These are phyloP conservation scores for Eudyptes chrysolophus DNA, from an alignment of 2,113 vertebrate species.

Conservation along the genomic window DNA sequence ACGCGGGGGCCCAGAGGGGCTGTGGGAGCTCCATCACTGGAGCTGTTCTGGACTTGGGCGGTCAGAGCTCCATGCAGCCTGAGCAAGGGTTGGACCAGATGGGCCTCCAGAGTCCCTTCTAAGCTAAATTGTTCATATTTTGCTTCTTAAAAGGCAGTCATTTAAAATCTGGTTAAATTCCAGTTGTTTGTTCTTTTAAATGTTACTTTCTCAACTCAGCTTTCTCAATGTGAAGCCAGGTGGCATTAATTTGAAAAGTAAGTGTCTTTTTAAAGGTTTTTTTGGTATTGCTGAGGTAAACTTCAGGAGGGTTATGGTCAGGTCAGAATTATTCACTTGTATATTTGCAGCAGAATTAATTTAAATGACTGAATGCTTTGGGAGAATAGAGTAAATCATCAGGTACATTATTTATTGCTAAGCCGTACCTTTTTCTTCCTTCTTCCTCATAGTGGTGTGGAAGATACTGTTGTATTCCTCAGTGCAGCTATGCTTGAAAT, in stretches of 20 bases:
- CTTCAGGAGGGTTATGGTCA: background rate
- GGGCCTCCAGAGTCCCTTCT: background rate
- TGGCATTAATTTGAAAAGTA: background rate
- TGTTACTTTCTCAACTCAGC: background rate
- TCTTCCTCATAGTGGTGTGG: background rate
- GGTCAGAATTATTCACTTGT: background rate
- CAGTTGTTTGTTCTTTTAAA: background rate
- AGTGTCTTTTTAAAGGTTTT: background rate
- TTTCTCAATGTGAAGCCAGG: background rate
- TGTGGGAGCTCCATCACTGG: background rate
- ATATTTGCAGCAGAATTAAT: background rate
- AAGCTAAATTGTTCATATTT: background rate
- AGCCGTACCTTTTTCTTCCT: background rate
- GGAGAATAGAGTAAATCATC: background rate
- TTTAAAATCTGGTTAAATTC: background rate
- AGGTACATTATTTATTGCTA: background rate
- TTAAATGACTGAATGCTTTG: background rate
- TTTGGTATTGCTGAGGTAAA: background rate
- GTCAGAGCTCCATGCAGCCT: accelerated
- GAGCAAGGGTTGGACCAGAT: background rate
- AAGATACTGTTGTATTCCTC: background rate
- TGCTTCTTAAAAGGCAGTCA: background rate
- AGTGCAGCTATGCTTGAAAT: background rate
- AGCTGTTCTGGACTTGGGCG: background rate
- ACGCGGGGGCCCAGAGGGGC: no score